Base-by-base conservation (phyloP, 2,113 vertebrate genomes). In the Mormoops blainvillei region DNA sequence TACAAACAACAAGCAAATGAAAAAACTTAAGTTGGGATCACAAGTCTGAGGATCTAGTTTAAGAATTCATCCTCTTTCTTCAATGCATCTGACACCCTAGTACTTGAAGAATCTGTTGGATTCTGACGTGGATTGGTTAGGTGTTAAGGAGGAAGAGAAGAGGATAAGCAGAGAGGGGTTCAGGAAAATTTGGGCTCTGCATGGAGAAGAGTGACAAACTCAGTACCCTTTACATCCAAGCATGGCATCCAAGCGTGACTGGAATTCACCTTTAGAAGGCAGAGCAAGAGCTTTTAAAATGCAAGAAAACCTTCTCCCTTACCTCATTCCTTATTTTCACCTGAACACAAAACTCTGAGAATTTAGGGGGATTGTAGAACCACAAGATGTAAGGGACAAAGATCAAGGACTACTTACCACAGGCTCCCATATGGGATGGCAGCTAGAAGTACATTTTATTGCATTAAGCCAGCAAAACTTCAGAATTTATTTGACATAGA, bases 361-460 rank as follows among this genome's bases (percentile, higher is more conserved):
- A 31, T 70, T 85, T 19, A 38, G 4, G 14, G 36, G 20, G 1
- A 28, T 0, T 73, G 2, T 4, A 67, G 15, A 84, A 36, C 8
- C 18, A 71, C 3, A 13, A 33, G 31, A 45, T 26, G 24, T 14
- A 20, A 67, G 13, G 74, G 70, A 43, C 13, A 74, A 83, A 73
- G 38, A 45, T 5, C 22, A 68, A 74, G 22, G 16, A 36, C 16
- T 28, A n/a, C 33, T 71, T 10, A 33, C 4, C 15, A 87, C 45
- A 3, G 26, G 7, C n/a, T 33, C 22, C 1, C 33, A 45, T 56
- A 24, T 3, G 50, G 33, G 15, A 65, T 4, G 41, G 45, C 3
- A 84, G 26, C 16, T 43, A 58, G 15, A 94, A 80, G 84, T 71
- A 50, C 80, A 45, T 36, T 82, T 54, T 78, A 31, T n/a, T 88